Evolutionary conservation across 2,888 invertebrate species (phyloP).

Genomic region (Leptopilina syphax): DNA sequence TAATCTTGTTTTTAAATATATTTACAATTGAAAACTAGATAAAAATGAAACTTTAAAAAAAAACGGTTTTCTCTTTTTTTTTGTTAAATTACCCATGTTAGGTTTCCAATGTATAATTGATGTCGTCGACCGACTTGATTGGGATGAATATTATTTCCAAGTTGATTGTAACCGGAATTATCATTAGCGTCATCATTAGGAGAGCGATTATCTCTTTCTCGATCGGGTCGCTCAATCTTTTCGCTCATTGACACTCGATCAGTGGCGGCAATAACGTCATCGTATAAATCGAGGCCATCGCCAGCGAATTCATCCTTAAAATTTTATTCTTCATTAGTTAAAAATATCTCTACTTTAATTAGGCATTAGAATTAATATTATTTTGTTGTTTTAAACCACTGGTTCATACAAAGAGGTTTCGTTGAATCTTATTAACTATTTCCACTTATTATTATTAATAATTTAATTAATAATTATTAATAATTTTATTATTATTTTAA

Average conservation of each 20-base stretch:
- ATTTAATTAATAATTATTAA: too few relatives aligned
- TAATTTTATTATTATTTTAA: too few relatives aligned
- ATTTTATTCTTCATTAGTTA: background rate
- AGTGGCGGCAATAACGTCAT: slow-evolving; percentile 93
- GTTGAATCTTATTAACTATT: too few relatives aligned
- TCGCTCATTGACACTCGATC: slow-evolving; percentile 70
- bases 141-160: slow-evolving; percentile 84
- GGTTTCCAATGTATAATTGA: slow-evolving; percentile 97
- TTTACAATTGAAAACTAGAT: too few relatives aligned
- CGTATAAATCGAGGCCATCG: slow-evolving; percentile 95
- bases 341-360: background rate
- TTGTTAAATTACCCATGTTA: slow-evolving; percentile 90
- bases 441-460: too few relatives aligned
- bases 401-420: too few relatives aligned
- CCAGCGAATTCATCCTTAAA: slow-evolving; percentile 88
- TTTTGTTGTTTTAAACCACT: too few relatives aligned
- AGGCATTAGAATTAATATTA: background rate
- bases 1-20: too few relatives aligned
- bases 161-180: slow-evolving; percentile 83
- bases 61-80: slow-evolving; percentile 69
- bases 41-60: too few relatives aligned
- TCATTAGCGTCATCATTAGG: slow-evolving; percentile 86
- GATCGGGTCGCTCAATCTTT: slow-evolving; percentile 77
- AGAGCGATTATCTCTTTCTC: slow-evolving; percentile 78
- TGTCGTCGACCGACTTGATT: slow-evolving; percentile 87